Evolutionary conservation across 2,888 invertebrate genomes (phyloP).

Genomic region (Phlogophora meticulosa): DNA sequence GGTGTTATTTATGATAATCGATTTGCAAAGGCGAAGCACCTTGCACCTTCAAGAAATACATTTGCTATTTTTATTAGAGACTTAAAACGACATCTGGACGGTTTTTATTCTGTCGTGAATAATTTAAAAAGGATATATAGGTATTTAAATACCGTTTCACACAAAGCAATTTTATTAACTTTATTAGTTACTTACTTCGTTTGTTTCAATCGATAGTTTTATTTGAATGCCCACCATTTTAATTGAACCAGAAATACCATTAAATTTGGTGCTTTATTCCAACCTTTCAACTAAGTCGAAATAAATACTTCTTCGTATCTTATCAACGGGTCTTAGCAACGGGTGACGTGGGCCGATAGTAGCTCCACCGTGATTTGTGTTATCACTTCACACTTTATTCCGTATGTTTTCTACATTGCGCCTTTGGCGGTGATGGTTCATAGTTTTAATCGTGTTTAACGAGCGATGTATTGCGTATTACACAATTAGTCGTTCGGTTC

Average conservation of each 20-base stretch:
- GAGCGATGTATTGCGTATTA: constrained; percentile 58
- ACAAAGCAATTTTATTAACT: neutral
- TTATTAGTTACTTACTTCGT: constrained; percentile 14
- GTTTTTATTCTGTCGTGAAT: constrained; percentile 18
- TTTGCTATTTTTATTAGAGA: constrained; percentile 30
- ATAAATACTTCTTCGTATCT: constrained; percentile 74
- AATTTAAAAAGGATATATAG: neutral
- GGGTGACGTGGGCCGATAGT: constrained; percentile 73
- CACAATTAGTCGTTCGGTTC: constrained; percentile 42
- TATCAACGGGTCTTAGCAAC: constrained; percentile 77
- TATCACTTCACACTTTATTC: constrained; percentile 65
- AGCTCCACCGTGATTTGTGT: constrained; percentile 74
- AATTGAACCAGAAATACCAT: constrained; percentile 43
- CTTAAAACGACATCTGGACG: constrained; percentile 14
- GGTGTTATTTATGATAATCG: constrained; percentile 36
- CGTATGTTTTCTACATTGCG: constrained; percentile 68
- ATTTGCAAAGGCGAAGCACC: constrained; percentile 45
- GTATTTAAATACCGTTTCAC: constrained; percentile 6
- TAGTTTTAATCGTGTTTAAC: constrained; percentile 34
- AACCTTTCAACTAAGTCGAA: constrained; percentile 68
- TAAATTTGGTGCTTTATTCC: constrained; percentile 47
- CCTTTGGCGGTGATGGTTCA: constrained; percentile 34
- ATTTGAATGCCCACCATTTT: constrained; percentile 23
- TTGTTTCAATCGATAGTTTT: constrained; percentile 22
- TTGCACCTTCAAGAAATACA: constrained; percentile 35